Evolutionary conservation across 2,797 vertebrate species (phyloP).

Genomic region (Anas georgica): DNA sequence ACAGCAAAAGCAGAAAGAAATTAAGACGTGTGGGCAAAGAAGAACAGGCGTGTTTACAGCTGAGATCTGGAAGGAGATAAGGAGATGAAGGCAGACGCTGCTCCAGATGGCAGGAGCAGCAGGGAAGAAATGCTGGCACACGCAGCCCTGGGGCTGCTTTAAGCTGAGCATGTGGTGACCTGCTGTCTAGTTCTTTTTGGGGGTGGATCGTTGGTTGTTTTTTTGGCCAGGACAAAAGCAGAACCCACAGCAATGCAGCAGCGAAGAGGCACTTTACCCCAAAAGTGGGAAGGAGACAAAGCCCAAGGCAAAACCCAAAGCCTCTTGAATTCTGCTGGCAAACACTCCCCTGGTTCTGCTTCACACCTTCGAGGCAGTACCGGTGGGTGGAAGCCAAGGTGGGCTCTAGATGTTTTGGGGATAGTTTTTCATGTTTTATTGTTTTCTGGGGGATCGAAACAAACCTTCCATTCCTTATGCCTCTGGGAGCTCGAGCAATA

Average conservation of each 20-base stretch:
- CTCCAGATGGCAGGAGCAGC: not conserved
- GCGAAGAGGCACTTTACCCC: rapidly evolving
- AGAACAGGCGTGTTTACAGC: not conserved
- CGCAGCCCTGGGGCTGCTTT: no score
- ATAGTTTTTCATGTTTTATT: not conserved
- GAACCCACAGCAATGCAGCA: not conserved
- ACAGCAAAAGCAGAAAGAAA: not conserved
- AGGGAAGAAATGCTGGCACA: not conserved
- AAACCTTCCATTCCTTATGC: not conserved
- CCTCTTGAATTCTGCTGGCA: not conserved
- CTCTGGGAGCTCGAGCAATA: not conserved
- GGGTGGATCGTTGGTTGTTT: not conserved
- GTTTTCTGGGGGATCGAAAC: not conserved
- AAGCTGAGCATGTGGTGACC: not conserved
- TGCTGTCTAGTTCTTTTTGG: not conserved
- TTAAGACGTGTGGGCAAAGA: not conserved
- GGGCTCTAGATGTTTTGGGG: not conserved
- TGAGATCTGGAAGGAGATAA: not conserved
- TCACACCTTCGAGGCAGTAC: not conserved
- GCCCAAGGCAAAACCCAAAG: no score
- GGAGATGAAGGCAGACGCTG: not conserved
- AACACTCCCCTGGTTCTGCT: not conserved
- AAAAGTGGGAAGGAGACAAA: not conserved
- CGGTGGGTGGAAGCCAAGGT: not conserved
- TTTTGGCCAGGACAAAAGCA: not conserved